A percentile compares a stretch with the other conserved stretches of the same genome.
These are phyloP conservation scores for Pachymerium ferrugineum DNA, from an alignment of 2,888 invertebrate genomes.

Conservation along the genomic window DNA sequence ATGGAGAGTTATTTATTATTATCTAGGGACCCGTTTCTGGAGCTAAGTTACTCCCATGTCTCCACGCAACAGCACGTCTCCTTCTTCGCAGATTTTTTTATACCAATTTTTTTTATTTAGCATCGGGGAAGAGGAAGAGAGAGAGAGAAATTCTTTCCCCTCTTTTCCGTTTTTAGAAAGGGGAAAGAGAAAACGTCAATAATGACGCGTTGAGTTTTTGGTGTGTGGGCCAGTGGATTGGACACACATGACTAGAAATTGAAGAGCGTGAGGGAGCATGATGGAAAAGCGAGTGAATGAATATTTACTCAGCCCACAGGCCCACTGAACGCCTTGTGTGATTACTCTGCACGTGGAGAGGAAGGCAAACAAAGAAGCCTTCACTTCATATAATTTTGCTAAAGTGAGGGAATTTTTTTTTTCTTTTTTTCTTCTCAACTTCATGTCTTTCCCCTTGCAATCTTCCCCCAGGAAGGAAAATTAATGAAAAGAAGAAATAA, in stretches of 20 bases:
- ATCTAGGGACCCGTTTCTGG: background rate
- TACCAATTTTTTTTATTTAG: background rate
- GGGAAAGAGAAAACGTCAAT: background rate
- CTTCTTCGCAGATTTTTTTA: slow-evolving; percentile 10
- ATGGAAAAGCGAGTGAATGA: slow-evolving; percentile 23
- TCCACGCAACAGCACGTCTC: slow-evolving; percentile 3
- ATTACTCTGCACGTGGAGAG: slow-evolving; percentile 14
- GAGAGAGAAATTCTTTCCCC: no score
- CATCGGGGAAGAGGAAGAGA: no score
- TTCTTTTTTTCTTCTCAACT: background rate
- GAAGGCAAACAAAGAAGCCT: slow-evolving; percentile 25
- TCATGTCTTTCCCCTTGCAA: background rate
- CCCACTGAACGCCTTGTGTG: slow-evolving; percentile 23
- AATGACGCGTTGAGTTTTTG: slow-evolving; percentile 2
- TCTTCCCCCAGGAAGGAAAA: background rate
- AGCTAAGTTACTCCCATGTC: slow-evolving; percentile 22
- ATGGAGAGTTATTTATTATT: slow-evolving; percentile 8
- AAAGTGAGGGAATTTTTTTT: slow-evolving; percentile 16
- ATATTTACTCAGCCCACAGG: slow-evolving; percentile 19
- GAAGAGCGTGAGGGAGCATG: slow-evolving; percentile 9
- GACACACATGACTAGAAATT: slow-evolving; percentile 24
- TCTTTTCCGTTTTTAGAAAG: no score
- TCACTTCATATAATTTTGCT: slow-evolving; percentile 13
- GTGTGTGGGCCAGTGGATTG: slow-evolving; percentile 3
- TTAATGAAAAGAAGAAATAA: background rate